Conservation (phyloP, 1,140 invertebrate genomes). For the Brachionus angularis region DNA sequence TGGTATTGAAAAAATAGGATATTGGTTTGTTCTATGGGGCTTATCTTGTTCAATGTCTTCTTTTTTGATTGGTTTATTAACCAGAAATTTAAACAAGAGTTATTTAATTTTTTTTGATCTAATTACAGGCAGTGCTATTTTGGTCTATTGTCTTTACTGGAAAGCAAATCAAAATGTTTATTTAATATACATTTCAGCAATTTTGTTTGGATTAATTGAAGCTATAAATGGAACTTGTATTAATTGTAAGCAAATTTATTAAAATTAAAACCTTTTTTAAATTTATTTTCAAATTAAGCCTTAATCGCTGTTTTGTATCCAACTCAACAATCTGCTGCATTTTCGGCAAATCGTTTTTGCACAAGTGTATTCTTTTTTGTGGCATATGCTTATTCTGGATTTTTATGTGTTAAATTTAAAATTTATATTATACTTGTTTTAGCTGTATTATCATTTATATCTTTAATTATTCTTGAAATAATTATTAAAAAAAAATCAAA, state of each 20-base stretch:
- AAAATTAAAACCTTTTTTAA: background rate
- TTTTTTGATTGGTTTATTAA: background rate
- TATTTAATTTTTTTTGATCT: background rate
- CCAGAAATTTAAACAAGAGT: conserved; percentile 13
- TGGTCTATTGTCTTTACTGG: background rate
- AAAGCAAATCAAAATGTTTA: background rate
- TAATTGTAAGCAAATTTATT: background rate
- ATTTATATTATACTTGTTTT: background rate
- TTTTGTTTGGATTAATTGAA: background rate
- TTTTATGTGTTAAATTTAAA: background rate
- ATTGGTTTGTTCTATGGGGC: conserved; percentile 26
- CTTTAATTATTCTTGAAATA: background rate
- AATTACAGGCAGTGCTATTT: background rate
- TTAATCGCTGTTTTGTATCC: background rate
- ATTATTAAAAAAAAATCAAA: background rate
- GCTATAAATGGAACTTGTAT: background rate
- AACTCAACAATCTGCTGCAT: background rate
- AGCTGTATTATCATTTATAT: background rate
- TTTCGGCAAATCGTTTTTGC: background rate
- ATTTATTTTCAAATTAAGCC: background rate
- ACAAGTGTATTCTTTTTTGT: background rate
- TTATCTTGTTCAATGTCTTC: background rate
- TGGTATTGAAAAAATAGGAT: conserved; percentile 3
- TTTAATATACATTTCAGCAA: background rate
- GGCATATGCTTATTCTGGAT: background rate